phyloP scores from a whole-genome alignment of 2,888 invertebrate species.

The Sinhomidia bicolor region DNA sequence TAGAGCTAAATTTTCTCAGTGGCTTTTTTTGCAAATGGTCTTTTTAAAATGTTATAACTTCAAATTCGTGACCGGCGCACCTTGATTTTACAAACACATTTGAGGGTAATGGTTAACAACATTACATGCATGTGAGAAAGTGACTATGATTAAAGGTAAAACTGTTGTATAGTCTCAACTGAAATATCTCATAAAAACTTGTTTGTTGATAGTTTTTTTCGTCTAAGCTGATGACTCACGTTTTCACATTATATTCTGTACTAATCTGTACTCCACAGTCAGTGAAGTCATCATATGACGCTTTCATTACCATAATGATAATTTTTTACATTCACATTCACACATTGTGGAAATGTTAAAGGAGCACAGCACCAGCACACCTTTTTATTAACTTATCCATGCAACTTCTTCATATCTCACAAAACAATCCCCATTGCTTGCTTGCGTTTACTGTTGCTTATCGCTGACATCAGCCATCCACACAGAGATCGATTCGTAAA shows the following conservation, averaged over 20 bases:
- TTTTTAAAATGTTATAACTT: too few species aligned
- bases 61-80: slow-evolving; percentile 36
- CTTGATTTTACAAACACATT: too few species aligned
- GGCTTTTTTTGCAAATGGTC: too few species aligned
- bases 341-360: neutral
- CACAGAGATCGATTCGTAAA: too few species aligned
- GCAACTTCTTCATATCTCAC: neutral
- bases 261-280: neutral
- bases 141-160: slow-evolving; percentile 17
- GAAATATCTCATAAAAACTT: neutral
- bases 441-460: too few species aligned
- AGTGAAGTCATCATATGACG: slow-evolving; percentile 35
- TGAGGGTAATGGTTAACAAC: too few species aligned
- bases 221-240: slow-evolving; percentile 34
- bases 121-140: slow-evolving; percentile 43
- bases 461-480: too few species aligned
- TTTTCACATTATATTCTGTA: neutral
- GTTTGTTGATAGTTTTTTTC: neutral
- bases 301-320: slow-evolving; percentile 37
- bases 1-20: too few species aligned
- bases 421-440: too few species aligned
- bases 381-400: neutral
- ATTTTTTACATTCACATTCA: slow-evolving; percentile 20
- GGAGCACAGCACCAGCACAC: neutral
- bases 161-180: neutral